Evolutionary conservation across 2,888 invertebrate species (phyloP).

Genomic region (Parnassius glacialis): DNA sequence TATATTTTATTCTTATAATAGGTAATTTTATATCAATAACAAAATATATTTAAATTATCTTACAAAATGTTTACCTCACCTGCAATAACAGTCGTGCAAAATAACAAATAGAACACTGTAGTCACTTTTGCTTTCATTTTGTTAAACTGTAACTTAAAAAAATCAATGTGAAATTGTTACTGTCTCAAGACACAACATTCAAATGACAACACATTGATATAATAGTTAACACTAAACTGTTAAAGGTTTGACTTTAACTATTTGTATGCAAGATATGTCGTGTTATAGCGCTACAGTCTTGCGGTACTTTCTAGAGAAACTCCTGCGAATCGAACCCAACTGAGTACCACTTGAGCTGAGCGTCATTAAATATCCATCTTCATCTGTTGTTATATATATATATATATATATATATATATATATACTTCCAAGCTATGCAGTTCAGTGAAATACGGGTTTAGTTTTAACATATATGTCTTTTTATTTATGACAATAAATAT

Average conservation of each 20-base stretch:
- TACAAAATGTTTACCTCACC: constrained; percentile 41
- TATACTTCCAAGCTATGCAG: constrained; percentile 28
- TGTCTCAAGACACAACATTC: constrained; percentile 70
- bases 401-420: no score
- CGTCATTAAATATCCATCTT: constrained; percentile 50
- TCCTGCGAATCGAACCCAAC: constrained; percentile 57
- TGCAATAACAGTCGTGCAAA: constrained; percentile 40
- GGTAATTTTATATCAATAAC: no score
- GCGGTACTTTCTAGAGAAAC: constrained; percentile 80
- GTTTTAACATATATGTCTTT: not conserved
- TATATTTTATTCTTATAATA: no score
- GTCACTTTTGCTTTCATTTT: constrained; percentile 60
- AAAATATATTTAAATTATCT: no score
- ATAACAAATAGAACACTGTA: constrained; percentile 42
- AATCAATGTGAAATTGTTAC: constrained; percentile 46
- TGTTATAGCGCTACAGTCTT: constrained; percentile 64
- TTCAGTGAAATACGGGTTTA: constrained; percentile 19
- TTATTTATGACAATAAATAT: not conserved
- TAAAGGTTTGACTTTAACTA: constrained; percentile 55
- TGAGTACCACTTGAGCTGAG: constrained; percentile 40
- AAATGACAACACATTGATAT: constrained; percentile 61
- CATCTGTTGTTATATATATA: constrained; percentile 44
- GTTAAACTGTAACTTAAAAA: constrained; percentile 33
- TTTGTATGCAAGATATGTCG: constrained; percentile 75
- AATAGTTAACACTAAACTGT: constrained; percentile 55